Evolutionary conservation across 2,113 vertebrate genomes (phyloP).

Genomic region (Oreocharis arfaki): DNA sequence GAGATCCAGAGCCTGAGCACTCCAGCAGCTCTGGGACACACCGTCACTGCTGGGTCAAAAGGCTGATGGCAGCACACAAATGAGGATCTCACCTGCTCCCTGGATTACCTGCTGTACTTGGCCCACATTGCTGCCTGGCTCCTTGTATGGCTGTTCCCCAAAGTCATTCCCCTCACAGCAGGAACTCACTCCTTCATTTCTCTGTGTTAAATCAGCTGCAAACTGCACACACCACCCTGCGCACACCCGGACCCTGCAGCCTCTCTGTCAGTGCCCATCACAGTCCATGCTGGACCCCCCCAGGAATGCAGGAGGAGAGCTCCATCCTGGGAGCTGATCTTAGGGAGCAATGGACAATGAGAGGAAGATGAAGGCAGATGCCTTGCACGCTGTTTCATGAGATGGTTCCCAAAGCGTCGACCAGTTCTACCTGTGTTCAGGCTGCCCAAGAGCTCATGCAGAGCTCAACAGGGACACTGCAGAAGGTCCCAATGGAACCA

Average conservation of each 20-base stretch:
- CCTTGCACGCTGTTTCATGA: rapidly evolving
- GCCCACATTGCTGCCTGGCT: not conserved
- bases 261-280: rapidly evolving
- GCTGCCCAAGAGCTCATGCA: rapidly evolving
- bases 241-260: not conserved
- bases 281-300: not conserved
- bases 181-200: not conserved
- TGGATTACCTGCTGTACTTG: not conserved
- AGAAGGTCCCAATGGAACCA: not conserved
- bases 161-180: rapidly evolving
- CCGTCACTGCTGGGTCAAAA: not conserved
- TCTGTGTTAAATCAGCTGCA: not conserved
- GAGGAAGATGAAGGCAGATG: not conserved
- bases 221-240: not conserved
- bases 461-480: not conserved
- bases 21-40: not conserved
- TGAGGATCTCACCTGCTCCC: rapidly evolving
- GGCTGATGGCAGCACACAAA: not conserved
- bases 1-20: rapidly evolving
- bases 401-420: not conserved
- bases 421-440: not conserved
- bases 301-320: not conserved
- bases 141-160: rapidly evolving
- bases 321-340: rapidly evolving
- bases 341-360: rapidly evolving